Conservation (phyloP, 2,113 vertebrate species). For the Tursiops truncatus region DNA sequence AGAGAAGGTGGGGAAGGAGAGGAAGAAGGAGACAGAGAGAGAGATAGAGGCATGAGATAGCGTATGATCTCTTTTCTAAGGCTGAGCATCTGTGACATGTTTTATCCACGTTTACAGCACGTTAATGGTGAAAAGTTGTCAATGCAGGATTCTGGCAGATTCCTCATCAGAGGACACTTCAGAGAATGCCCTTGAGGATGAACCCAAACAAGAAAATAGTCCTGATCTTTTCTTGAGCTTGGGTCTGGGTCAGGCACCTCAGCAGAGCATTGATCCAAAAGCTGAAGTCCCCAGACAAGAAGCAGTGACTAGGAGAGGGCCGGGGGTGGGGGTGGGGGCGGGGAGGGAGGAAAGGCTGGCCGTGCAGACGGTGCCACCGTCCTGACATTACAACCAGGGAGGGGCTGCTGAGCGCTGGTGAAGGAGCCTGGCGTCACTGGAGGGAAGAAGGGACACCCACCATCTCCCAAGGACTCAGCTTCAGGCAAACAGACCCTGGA, state of each 20-base stretch:
- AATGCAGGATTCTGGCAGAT: not conserved
- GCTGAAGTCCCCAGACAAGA: not conserved
- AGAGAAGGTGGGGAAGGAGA: not conserved
- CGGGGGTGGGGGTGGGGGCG: too few relatives aligned
- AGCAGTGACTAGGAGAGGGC: not conserved
- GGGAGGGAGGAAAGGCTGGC: not conserved
- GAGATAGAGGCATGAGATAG: not conserved
- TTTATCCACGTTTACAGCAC: not conserved
- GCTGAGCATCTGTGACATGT: too few relatives aligned
- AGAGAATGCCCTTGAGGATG: not conserved
- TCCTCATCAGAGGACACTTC: not conserved
- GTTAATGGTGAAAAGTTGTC: not conserved
- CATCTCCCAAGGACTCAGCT: not conserved
- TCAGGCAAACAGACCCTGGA: not conserved
- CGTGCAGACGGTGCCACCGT: not conserved
- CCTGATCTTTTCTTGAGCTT: not conserved
- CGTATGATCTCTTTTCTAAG: not conserved
- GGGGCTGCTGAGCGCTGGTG: too few relatives aligned
- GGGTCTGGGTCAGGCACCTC: not conserved
- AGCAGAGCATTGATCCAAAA: not conserved
- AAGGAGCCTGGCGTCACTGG: fast-evolving
- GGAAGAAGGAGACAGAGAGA: fast-evolving
- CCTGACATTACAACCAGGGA: not conserved
- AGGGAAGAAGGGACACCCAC: not conserved
- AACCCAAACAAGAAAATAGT: not conserved